Percentiles rank a stretch among this genome's conserved stretches.
These are phyloP conservation scores for Hirudo medicinalis DNA, from an alignment of 1,140 invertebrate genomes.

Conservation along the genomic window DNA sequence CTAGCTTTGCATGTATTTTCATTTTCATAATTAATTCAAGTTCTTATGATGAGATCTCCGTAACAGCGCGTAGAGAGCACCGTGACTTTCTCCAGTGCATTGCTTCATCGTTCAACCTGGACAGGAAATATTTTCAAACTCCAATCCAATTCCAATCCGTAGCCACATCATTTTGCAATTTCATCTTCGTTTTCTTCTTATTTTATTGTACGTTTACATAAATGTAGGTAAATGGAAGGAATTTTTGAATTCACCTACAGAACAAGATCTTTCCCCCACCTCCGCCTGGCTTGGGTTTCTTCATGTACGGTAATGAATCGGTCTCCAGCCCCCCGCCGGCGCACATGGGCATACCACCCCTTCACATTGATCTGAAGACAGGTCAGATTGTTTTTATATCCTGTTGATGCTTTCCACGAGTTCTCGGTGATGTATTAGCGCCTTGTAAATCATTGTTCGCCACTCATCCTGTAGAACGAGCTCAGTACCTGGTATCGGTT, in stretches of 20 bases:
- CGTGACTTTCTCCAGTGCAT: too few species aligned
- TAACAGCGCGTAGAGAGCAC: too few species aligned
- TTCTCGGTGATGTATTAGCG: background rate
- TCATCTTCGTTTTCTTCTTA: too few species aligned
- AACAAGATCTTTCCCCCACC: constrained; percentile 36
- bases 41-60: too few species aligned
- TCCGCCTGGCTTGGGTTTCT: constrained; percentile 48
- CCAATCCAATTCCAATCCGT: too few species aligned
- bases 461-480: background rate
- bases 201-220: too few species aligned
- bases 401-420: constrained; percentile 1
- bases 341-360: constrained; percentile 89
- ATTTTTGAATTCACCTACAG: background rate
- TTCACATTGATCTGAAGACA: constrained; percentile 55
- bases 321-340: constrained; percentile 81
- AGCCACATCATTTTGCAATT: too few species aligned
- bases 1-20: too few species aligned
- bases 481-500: background rate
- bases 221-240: too few species aligned
- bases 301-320: constrained; percentile 73
- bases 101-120: too few species aligned
- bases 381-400: constrained; percentile 30
- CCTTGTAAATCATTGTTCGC: background rate
- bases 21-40: too few species aligned
- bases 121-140: too few species aligned